Conservation (phyloP, 2,888 invertebrate genomes). For the Poecilobothrus nobilitatus region DNA sequence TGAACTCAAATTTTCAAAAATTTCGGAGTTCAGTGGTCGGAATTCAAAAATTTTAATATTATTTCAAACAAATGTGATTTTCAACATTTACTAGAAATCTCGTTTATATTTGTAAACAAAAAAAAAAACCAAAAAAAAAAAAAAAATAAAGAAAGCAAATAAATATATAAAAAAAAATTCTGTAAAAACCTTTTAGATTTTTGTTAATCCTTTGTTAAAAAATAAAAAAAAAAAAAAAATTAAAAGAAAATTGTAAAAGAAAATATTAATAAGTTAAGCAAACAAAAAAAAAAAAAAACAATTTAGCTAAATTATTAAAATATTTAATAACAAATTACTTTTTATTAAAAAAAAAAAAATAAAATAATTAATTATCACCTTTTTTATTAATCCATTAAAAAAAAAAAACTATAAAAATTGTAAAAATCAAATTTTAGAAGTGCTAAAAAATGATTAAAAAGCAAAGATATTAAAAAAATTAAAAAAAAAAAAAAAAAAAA, state of each 20-base stretch:
- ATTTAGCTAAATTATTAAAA: constrained; percentile 6
- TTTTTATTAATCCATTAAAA: constrained; percentile 4
- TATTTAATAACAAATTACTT: constrained; percentile 6
- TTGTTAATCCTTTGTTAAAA: neutral
- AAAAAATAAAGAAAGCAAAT: no score
- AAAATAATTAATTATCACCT: neutral
- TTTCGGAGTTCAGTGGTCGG: no score
- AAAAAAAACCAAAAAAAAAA: neutral
- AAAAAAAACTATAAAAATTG: neutral
- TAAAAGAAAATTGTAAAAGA: no score
- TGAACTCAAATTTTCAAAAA: no score
- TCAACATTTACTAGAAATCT: neutral
- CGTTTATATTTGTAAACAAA: neutral
- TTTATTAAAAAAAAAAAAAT: constrained; percentile 1
- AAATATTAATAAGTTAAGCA: neutral
- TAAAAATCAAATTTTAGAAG: neutral
- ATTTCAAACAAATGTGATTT: no score
- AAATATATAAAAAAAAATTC: neutral
- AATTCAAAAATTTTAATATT: no score
- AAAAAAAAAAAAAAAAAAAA: neutral
- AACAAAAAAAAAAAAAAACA: neutral
- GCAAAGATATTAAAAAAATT: neutral
- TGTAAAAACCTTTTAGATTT: neutral
- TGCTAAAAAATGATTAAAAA: constrained; percentile 2
- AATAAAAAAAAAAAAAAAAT: neutral